Evolutionary conservation across 2,113 vertebrate species (phyloP).

Genomic region (Nicator chloris): DNA sequence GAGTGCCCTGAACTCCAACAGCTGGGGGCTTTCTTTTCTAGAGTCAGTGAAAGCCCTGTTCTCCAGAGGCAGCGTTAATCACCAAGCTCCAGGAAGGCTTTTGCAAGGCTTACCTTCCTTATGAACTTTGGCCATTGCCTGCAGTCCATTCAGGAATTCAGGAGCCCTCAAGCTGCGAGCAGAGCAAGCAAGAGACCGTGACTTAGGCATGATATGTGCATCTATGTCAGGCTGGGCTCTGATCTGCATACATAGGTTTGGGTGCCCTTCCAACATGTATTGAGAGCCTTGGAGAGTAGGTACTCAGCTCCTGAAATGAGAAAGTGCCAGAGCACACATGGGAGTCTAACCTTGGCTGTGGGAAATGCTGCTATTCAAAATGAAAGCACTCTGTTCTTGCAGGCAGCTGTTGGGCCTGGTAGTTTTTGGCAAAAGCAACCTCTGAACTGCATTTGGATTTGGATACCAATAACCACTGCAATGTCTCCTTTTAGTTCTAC

Average conservation of each 20-base stretch:
- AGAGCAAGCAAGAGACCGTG: neutral
- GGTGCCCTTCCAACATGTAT: accelerated
- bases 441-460: neutral
- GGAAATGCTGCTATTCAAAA: neutral
- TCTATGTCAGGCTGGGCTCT: neutral
- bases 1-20: too few relatives aligned
- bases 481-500: neutral
- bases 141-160: neutral
- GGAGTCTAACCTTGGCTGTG: neutral
- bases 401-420: neutral
- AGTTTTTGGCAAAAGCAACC: neutral
- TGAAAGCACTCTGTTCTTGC: neutral
- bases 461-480: neutral
- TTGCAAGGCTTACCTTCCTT: neutral
- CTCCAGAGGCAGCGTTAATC: neutral
- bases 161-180: neutral
- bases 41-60: neutral
- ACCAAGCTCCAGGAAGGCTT: neutral
- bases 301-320: neutral
- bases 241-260: neutral
- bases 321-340: neutral
- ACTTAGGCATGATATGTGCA: neutral
- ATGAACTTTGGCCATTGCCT: neutral
- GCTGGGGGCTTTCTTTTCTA: neutral
- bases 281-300: neutral